Evolutionary conservation across 2,797 vertebrate species (phyloP), one percentile per base, ranked within the genome.

Genomic region (Crocidura indochinensis): DNA sequence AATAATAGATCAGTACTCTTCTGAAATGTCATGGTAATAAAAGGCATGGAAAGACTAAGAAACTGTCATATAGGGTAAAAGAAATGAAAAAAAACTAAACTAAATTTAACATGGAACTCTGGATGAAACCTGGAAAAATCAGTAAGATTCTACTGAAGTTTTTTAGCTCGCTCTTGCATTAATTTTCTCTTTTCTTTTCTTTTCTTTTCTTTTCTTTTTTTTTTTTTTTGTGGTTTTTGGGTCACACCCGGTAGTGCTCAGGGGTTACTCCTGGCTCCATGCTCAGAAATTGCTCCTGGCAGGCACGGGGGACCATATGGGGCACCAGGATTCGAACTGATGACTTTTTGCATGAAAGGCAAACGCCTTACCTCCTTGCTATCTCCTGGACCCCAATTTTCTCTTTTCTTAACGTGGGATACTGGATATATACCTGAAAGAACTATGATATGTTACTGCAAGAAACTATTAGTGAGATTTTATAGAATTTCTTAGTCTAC

Each of bases 1-100:
- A 56, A 56, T 56, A 56, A 56, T 56, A 5, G 15, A 60, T 20
- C 19, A 53, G 51, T 53, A 53, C 56, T 68, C 8, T 68, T 74
- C 49, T 51, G 53, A 86, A 91, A 60, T 81, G 15, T 68, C 69
- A 91, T 79, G 49, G 46, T 64, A 22, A 72, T 31, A n/a, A 46
- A 56, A 84, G 29, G 29, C 14, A 46, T 14, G 10, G 62, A 49
- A 71, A 78, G 11, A 78, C 12, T 10, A 67, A 67, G 9, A 9
- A 86, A 47, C 6, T 60, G 27, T 60, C 56, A 20, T 60, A 60
- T 60, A 60, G 51, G 20, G 56, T 60, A 60, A 6, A 60, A 60
- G 56, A 60, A 20, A 60, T 60, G 17, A 60, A 60, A 60, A 60
- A 60, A 6, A 60, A 60, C 19, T 60, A 60, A 60, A 60, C 19